Evolutionary conservation across 1,140 invertebrate species (phyloP).

Genomic region (Hormaphis cornu): DNA sequence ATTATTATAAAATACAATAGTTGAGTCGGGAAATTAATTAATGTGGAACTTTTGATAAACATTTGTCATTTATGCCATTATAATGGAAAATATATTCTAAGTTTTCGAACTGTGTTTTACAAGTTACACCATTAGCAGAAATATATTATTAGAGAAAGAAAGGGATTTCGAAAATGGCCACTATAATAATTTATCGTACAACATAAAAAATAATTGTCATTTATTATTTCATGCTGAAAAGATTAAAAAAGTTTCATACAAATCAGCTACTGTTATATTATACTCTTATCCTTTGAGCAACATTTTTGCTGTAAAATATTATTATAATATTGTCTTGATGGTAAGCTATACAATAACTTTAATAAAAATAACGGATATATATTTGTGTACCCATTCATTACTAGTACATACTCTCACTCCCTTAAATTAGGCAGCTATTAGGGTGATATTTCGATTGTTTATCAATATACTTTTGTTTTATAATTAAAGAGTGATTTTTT

Average conservation of each 20-base stretch:
- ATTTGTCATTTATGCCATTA: conserved; percentile 21
- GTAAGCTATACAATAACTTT: background rate
- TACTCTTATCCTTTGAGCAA: conserved; percentile 1
- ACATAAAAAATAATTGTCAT: conserved; percentile 20
- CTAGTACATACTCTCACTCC: too few species aligned
- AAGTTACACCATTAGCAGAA: conserved; percentile 7
- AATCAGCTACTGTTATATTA: background rate
- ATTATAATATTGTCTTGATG: background rate
- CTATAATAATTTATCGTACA: background rate
- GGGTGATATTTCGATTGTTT: too few species aligned
- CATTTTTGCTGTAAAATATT: background rate
- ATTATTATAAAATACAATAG: conserved; percentile 1
- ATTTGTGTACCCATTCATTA: too few species aligned
- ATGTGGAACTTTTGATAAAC: background rate
- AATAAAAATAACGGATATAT: too few species aligned
- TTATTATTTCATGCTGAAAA: conserved; percentile 17
- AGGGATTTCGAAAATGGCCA: conserved; percentile 9
- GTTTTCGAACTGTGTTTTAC: conserved; percentile 21
- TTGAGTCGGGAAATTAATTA: conserved; percentile 13
- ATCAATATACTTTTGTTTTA: too few species aligned
- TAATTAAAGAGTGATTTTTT: too few species aligned
- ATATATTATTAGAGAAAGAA: conserved; percentile 15
- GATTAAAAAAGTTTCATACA: conserved; percentile 19
- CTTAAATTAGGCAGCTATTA: too few species aligned
- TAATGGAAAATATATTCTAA: conserved; percentile 18